Conservation (phyloP, 2,113 vertebrate species). For the Polypterus senegalus region DNA sequence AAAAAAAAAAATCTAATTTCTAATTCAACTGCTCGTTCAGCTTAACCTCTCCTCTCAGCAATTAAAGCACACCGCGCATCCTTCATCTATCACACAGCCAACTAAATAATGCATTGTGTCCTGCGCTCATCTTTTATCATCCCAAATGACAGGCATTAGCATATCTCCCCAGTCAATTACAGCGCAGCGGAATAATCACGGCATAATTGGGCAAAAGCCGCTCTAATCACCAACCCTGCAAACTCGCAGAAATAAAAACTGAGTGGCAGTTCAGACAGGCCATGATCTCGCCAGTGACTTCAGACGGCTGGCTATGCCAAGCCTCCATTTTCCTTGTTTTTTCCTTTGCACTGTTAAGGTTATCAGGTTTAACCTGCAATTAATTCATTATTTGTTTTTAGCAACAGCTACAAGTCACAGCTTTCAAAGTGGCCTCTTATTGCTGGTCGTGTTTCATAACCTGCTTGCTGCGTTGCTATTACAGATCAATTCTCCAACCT, state of each 20-base stretch:
- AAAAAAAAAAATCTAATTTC: constrained; percentile 78
- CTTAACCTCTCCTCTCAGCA: constrained; percentile 99
- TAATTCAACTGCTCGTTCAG: constrained; percentile 97
- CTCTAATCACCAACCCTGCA: constrained; percentile 95
- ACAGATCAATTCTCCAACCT: too few relatives aligned
- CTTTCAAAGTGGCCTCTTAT: too few relatives aligned
- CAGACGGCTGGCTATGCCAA: constrained; percentile 36
- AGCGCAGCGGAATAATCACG: constrained; percentile 94
- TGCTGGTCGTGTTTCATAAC: too few relatives aligned
- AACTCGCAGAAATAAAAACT: constrained; percentile 59
- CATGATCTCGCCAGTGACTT: constrained; percentile 66
- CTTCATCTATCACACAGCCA: constrained; percentile 96
- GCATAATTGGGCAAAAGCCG: constrained; percentile 97
- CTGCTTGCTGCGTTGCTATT: too few relatives aligned
- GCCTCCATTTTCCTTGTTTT: too few relatives aligned
- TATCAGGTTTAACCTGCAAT: too few relatives aligned
- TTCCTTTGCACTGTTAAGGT: too few relatives aligned
- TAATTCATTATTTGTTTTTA: too few relatives aligned
- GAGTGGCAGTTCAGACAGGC: constrained; percentile 76
- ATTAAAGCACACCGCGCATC: constrained; percentile 94
- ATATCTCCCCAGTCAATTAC: constrained; percentile 99
- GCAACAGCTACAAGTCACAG: too few relatives aligned
- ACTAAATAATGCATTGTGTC: constrained; percentile 98
- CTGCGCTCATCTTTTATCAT: constrained; percentile 97
- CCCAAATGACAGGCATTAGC: constrained; percentile 99